Percentiles rank a stretch among this genome's conserved stretches.
Evolutionary conservation across 2,113 vertebrate species (phyloP).

Genomic region (Diadophis punctatus): DNA sequence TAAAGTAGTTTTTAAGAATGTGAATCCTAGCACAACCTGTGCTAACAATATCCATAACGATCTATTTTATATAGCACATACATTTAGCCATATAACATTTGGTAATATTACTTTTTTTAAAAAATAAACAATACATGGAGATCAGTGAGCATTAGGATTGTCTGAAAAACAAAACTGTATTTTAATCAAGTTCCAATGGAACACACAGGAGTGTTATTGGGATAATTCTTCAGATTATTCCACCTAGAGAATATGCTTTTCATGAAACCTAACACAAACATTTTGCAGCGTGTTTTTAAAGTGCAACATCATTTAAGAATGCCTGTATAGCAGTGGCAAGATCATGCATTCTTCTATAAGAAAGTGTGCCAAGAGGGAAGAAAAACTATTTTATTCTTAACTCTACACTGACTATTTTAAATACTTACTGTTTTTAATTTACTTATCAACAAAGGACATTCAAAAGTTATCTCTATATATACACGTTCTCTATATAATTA

Average conservation of each 20-base stretch:
- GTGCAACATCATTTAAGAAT: constrained; percentile 11
- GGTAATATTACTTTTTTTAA: constrained; percentile 41
- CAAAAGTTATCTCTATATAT: neutral
- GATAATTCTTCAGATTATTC: neutral
- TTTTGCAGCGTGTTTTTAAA: constrained; percentile 49
- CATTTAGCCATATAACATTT: constrained; percentile 32
- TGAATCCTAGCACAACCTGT: neutral
- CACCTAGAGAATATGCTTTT: constrained; percentile 28
- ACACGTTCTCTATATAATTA: neutral
- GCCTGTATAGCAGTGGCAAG: neutral
- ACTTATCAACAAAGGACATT: neutral
- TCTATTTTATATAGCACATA: constrained; percentile 43
- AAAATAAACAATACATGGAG: constrained; percentile 36
- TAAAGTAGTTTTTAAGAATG: neutral
- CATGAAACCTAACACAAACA: constrained; percentile 53
- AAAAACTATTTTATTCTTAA: neutral
- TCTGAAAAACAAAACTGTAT: neutral
- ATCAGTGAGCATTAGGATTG: neutral
- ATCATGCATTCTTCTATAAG: constrained; percentile 15
- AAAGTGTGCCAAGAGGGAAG: constrained; percentile 6
- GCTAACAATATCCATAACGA: neutral
- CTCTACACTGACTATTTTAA: constrained; percentile 16
- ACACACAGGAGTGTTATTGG: neutral
- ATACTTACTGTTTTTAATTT: neutral
- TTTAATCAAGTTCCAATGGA: neutral